phyloP scores from a whole-genome alignment of 2,113 vertebrate genomes.

The Chascanopsetta lugubris region DNA sequence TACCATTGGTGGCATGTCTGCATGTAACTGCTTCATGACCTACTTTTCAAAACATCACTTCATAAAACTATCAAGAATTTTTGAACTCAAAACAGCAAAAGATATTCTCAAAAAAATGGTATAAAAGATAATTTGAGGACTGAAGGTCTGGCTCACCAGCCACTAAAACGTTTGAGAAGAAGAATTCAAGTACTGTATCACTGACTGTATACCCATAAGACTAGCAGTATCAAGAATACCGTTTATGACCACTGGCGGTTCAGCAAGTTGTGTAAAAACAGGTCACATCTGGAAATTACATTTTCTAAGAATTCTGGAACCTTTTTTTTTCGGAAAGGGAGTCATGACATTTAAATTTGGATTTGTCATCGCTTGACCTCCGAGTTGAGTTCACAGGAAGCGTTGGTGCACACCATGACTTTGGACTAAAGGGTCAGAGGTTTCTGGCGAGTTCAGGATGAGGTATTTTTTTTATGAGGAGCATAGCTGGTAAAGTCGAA shows the following conservation, averaged over 20 bases:
- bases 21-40: not conserved
- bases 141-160: slow-evolving; percentile 8
- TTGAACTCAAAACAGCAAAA: not conserved
- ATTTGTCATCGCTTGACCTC: not conserved
- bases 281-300: slow-evolving; percentile 32
- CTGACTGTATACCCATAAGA: slow-evolving; percentile 13
- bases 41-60: no score
- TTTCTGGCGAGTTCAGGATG: slow-evolving; percentile 17
- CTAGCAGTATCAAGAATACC: slow-evolving; percentile 22
- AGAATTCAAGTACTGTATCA: slow-evolving; percentile 21
- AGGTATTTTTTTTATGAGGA: slow-evolving; percentile 31
- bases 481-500: slow-evolving; percentile 34
- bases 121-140: slow-evolving; percentile 9
- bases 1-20: not conserved
- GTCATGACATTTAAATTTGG: slow-evolving; percentile 1
- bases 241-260: slow-evolving; percentile 16
- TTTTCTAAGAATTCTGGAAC: slow-evolving; percentile 2
- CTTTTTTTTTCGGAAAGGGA: slow-evolving; percentile 9
- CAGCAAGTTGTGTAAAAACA: slow-evolving; percentile 18
- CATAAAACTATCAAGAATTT: not conserved
- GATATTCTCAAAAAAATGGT: not conserved
- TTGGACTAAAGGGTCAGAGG: slow-evolving; percentile 2
- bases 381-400: not conserved
- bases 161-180: slow-evolving; percentile 15
- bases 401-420: not conserved